phyloP scores from a whole-genome alignment of 2,888 invertebrate genomes.

The Neuroscelio doddi region DNA sequence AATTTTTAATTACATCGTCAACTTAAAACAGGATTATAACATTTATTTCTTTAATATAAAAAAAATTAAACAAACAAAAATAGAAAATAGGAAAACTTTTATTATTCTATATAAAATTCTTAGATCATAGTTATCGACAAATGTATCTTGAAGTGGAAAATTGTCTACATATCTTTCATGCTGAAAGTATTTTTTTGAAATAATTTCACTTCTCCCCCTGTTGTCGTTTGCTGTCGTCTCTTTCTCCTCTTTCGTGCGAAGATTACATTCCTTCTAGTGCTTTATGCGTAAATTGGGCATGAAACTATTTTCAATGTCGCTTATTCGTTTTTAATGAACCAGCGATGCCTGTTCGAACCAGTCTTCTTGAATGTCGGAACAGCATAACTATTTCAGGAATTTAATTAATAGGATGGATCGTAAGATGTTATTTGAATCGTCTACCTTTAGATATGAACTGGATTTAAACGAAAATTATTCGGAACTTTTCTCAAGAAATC shows the following conservation, averaged over 20 bases:
- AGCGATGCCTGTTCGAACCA: slow-evolving; percentile 41
- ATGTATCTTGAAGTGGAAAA: slow-evolving; percentile 11
- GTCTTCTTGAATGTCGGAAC: slow-evolving; percentile 36
- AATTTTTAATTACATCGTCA: no score
- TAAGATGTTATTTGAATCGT: slow-evolving; percentile 60
- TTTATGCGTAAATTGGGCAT: slow-evolving; percentile 55
- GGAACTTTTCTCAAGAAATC: slow-evolving; percentile 59
- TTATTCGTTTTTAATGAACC: slow-evolving; percentile 58
- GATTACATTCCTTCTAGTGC: slow-evolving; percentile 48
- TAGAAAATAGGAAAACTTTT: no score
- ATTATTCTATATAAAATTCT: no score
- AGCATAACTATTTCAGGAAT: slow-evolving; percentile 60
- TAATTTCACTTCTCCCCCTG: slow-evolving; percentile 15
- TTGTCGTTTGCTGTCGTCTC: slow-evolving; percentile 13
- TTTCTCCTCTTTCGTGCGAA: slow-evolving; percentile 31
- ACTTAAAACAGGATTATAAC: no score
- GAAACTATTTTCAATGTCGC: slow-evolving; percentile 61
- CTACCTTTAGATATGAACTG: slow-evolving; percentile 60
- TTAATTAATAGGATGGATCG: slow-evolving; percentile 66
- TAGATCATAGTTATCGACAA: slow-evolving; percentile 15
- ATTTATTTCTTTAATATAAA: no score
- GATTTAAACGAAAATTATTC: slow-evolving; percentile 67
- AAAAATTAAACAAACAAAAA: no score
- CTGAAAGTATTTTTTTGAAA: slow-evolving; percentile 27
- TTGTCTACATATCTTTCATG: slow-evolving; percentile 11